phyloP scores from a whole-genome alignment of 2,888 invertebrate genomes.

The Eudasyphora cyanicolor region DNA sequence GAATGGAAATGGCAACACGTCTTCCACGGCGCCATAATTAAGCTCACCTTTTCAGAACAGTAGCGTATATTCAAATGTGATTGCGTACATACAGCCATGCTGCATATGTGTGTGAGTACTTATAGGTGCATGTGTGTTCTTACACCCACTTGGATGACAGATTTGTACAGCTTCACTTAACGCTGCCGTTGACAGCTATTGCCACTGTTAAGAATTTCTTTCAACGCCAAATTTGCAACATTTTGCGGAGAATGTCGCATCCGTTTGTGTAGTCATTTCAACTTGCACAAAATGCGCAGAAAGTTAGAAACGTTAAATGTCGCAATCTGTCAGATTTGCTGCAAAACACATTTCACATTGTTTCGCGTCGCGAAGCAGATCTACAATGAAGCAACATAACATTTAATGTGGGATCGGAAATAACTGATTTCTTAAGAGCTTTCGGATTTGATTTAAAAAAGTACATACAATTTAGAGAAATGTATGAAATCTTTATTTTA shows the following conservation, averaged over 20 bases:
- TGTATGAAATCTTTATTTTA: no score
- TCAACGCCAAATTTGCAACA: constrained; percentile 3
- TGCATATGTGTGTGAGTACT: not conserved
- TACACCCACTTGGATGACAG: not conserved
- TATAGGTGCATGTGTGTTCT: not conserved
- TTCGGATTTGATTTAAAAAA: no score
- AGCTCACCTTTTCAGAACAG: not conserved
- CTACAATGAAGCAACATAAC: no score
- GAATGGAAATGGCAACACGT: not conserved
- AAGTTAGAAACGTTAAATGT: not conserved
- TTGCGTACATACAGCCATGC: no score
- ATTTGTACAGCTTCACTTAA: constrained; percentile 14
- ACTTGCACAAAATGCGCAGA: not conserved
- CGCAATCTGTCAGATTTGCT: not conserved
- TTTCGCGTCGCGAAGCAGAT: no score
- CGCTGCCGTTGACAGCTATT: constrained; percentile 16
- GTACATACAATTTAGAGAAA: no score
- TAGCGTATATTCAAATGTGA: no score
- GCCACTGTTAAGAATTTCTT: constrained; percentile 1
- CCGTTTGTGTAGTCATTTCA: not conserved
- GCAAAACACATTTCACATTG: not conserved
- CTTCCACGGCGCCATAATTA: not conserved
- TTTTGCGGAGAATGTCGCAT: constrained; percentile 8
- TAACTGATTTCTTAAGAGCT: no score
- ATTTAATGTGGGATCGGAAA: no score